Base-by-base conservation (phyloP, 2,888 invertebrate species). In the Phymatocera aterrima region DNA sequence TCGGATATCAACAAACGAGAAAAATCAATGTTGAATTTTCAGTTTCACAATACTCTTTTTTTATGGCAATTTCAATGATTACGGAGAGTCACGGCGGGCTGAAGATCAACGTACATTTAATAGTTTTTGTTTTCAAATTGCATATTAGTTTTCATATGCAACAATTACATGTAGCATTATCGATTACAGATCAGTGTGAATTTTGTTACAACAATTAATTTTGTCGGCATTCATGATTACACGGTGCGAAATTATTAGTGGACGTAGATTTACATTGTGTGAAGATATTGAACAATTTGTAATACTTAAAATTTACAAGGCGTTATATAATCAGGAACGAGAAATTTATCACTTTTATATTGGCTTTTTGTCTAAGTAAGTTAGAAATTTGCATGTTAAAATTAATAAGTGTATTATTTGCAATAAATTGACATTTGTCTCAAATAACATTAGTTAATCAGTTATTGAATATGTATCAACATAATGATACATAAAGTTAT, bases 131-230 rank as follows among this genome's bases (percentile, higher is more conserved):
- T 57, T 10, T 28, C 21, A 57, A 12, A 57, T 57, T 57, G 12
- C 57, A 24, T 57, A 57, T 57, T 57, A 57, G 57, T 57, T 57
- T 57, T 57, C 28, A 57, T 57, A 57, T 57, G 57, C 57, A 57
- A 57, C 24, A 57, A 57, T 57, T 57, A 57, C 12, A 57, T 15
- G 28, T 15, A 4, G 1, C 57, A 57, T 57, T 57, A n/a, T n/a
- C n/a, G 28, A 57, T 57, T 57, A 28, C 4, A 21, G 57, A 57
- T 28, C 18, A 57, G 3, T 57, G 10, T 24, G 18, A 3, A 57
- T 57, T 57, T 57, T 1, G 28, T 24, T 8, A 28, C 28, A 28
- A 57, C 1, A 10, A 51, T 51, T 51, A 10, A 51, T 51, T 51
- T 8, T 51, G n/a, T 51, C 8, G 24, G 10, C 21, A 21, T 10